A percentile compares a stretch with the other conserved stretches of the same genome.
Evolutionary conservation across 2,113 vertebrate genomes (phyloP).

Genomic region (Cavia porcellus): DNA sequence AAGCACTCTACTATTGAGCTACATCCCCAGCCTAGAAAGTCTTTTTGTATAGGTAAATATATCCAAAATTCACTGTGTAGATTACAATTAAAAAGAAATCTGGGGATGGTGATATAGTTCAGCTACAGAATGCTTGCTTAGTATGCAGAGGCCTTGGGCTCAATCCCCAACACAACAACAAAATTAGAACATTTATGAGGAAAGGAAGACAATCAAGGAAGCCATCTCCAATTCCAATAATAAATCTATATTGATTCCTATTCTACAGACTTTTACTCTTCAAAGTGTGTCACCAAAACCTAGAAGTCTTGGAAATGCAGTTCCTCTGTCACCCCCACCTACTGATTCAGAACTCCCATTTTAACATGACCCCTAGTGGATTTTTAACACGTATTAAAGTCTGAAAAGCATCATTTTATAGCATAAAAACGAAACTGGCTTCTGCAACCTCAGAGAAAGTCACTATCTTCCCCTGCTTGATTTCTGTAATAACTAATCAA

Average conservation of each 20-base stretch:
- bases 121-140: neutral
- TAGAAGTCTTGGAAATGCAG: slow-evolving; percentile 35
- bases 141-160: neutral
- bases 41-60: neutral
- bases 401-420: neutral
- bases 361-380: neutral
- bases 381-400: neutral
- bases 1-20: neutral
- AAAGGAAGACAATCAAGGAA: slow-evolving; percentile 48
- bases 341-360: slow-evolving; percentile 15
- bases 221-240: neutral
- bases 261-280: neutral
- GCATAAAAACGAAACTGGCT: slow-evolving; percentile 56
- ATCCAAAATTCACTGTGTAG: neutral
- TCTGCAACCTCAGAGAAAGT: slow-evolving; percentile 43
- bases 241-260: neutral
- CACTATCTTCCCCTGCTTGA: neutral
- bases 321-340: neutral
- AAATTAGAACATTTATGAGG: neutral
- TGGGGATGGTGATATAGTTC: neutral
- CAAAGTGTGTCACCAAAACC: neutral
- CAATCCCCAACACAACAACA: neutral
- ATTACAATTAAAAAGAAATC: neutral
- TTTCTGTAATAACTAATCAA: slow-evolving; percentile 34
- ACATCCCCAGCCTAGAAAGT: neutral